A percentile compares a stretch with the other conserved stretches of the same genome.
Evolutionary conservation across 2,113 vertebrate species (phyloP).

Genomic region (Polypterus senegalus): DNA sequence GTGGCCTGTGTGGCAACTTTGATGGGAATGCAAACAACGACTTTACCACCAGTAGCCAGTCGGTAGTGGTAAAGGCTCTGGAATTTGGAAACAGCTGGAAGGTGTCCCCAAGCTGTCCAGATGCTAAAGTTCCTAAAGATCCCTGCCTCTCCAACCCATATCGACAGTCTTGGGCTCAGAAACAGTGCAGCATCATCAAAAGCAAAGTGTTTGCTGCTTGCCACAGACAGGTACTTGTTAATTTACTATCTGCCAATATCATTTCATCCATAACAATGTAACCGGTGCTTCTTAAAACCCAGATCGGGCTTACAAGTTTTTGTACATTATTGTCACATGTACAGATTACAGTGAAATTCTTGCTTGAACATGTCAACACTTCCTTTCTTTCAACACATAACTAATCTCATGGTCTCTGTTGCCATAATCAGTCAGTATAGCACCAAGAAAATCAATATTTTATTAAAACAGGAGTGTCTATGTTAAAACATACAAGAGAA

Average conservation of each 20-base stretch:
- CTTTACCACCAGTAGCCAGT: constrained; percentile 14
- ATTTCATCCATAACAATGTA: too few relatives aligned
- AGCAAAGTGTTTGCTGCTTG: constrained; percentile 13
- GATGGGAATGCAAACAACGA: constrained; percentile 18
- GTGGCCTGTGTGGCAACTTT: constrained; percentile 25
- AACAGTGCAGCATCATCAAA: constrained; percentile 16
- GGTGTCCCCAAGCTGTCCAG: constrained; percentile 5
- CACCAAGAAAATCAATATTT: too few relatives aligned
- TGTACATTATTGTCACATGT: too few relatives aligned
- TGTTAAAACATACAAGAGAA: too few relatives aligned
- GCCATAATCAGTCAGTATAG: too few relatives aligned
- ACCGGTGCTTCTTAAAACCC: too few relatives aligned
- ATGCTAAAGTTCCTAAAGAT: constrained; percentile 4
- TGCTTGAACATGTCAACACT: too few relatives aligned
- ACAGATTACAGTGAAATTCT: too few relatives aligned
- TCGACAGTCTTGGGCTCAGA: constrained; percentile 16
- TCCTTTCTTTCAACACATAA: too few relatives aligned
- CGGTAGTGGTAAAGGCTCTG: constrained; percentile 6
- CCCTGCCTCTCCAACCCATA: constrained; percentile 17
- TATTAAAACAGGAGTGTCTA: too few relatives aligned
- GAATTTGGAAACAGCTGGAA: constrained; percentile 23
- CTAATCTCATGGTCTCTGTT: too few relatives aligned
- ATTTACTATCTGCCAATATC: not conserved
- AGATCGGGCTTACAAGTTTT: too few relatives aligned
- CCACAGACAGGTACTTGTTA: constrained; percentile 14